Base-by-base conservation (phyloP, 1,140 invertebrate species). In the Charaxes varanes region DNA sequence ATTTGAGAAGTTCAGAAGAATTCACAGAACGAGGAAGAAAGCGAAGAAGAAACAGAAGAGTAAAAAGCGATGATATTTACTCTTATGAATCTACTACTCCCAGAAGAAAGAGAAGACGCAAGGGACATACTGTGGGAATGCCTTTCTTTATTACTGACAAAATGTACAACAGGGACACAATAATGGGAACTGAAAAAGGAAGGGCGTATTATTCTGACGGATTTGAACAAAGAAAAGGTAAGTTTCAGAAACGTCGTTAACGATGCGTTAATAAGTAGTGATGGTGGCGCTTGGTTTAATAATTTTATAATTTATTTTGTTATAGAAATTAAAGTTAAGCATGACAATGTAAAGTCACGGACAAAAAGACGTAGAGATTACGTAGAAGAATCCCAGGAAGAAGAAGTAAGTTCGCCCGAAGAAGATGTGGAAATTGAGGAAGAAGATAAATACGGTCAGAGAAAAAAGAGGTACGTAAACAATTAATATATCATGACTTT, bases 131-230 rank as follows among this genome's bases (percentile, higher is more conserved):
- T 19, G 33, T 40, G 4, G 47, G 54, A 32, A 57, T 53, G 31
- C 53, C 52, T 0, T 58, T 56, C 23, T 57, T 58, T 22, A 40
- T 50, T 11, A 37, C 23, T 15, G 36, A 52, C 19, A 38, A 31
- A 5, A 59, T 34, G 32, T 23, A 27, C n/a, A n/a, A 40, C 6
- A 13, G 6, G 12, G 28, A 10, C n/a, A 13, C 5, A 42, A 31
- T 13, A 31, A 14, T 26, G 8, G 40, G 43, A 37, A 32, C 8
- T 16, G 6, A 43, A 36, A 32, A 37, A 35, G 5, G 14, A 17
- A 24, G 7, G n/a, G 10, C 21, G 11, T 22, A 14, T 10, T 15
- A 22, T 15, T n/a, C 10, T 11, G 22, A 26, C 12, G 23, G 16
- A 21, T 14, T 17, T 13, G 26, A 36, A 22, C 16, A 19, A 13